Evolutionary conservation across 2,888 invertebrate species (phyloP).

Genomic region (Schizaphis graminum): DNA sequence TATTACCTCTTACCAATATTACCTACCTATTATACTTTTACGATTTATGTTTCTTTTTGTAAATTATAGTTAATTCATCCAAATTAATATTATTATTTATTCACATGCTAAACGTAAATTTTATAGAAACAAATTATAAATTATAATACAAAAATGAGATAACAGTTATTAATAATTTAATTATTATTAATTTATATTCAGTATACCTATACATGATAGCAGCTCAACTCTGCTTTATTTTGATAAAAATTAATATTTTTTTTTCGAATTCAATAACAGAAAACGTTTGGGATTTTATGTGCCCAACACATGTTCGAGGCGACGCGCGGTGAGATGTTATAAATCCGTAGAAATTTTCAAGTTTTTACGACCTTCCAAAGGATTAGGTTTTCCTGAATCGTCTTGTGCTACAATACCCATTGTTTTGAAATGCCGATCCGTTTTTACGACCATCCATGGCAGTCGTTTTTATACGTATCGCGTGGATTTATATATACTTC

Average conservation of each 20-base stretch:
- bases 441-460: conserved; percentile 44
- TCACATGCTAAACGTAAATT: too few relatives aligned
- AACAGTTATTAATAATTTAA: too few relatives aligned
- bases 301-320: conserved; percentile 28
- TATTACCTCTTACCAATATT: too few relatives aligned
- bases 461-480: conserved; percentile 1
- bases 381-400: conserved; percentile 41
- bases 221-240: neutral
- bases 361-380: conserved; percentile 62
- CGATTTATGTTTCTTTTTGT: too few relatives aligned
- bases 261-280: conserved; percentile 36
- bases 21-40: too few relatives aligned
- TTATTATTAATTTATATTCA: neutral
- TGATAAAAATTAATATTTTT: conserved; percentile 6
- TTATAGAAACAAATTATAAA: too few relatives aligned
- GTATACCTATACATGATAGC: neutral
- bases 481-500: neutral
- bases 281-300: conserved; percentile 38
- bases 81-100: too few relatives aligned
- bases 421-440: conserved; percentile 39
- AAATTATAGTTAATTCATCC: too few relatives aligned
- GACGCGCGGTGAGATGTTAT: neutral
- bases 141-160: too few relatives aligned
- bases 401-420: neutral
- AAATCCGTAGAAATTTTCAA: conserved; percentile 14